Evolutionary conservation across 37 sponge, comb jelly and placozoan species (phyloP), one percentile per base, ranked within the genome.

Genomic region (Chondrilla cf. caribensis): DNA sequence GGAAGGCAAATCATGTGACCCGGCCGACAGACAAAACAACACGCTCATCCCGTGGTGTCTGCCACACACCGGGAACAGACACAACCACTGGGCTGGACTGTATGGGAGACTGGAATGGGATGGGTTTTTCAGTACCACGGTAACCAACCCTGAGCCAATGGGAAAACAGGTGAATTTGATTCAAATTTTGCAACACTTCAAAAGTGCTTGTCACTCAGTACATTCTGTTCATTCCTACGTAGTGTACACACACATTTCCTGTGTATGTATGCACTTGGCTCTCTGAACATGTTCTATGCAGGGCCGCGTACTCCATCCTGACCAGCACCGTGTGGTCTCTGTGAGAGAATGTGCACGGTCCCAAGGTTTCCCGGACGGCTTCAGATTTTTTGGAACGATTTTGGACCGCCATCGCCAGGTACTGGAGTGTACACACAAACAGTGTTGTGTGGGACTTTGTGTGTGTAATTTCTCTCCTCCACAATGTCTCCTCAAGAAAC

Each of bases 61-160:
- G 32, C 97, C 97, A 22, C 97, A 96, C 85, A 96, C 97, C 22
- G 93, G 92, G 21, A 93, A 93, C 86, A 38, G 94, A 31, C 93
- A 93, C 87, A 93, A 93, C 82, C 93, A 96, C 85, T 93, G 93
- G 93, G 93, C 93, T 3, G 96, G 93, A 24, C 91, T 96, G 32
- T 96, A 96, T 81, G 97, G 97, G 33, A 42, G 97, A 22, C 78
- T 93, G 58, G 86, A 85, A 82, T 96, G 97, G 97, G 91, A 96
- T 38, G 97, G 97, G 17, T 96, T 84, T 86, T 96, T 93, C 81
- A 87, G 91, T 36, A 96, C 97, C 32, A 96, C 97, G 26, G 88
- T 96, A 54, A 96, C 97, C 70, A 96, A 96, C 82, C 97, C 94
- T 26, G 94, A 96, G 57, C 97, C 94, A 41, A 93, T 93, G 97